Conservation (phyloP, 1,140 invertebrate species). For the Lepidostoma basale region DNA sequence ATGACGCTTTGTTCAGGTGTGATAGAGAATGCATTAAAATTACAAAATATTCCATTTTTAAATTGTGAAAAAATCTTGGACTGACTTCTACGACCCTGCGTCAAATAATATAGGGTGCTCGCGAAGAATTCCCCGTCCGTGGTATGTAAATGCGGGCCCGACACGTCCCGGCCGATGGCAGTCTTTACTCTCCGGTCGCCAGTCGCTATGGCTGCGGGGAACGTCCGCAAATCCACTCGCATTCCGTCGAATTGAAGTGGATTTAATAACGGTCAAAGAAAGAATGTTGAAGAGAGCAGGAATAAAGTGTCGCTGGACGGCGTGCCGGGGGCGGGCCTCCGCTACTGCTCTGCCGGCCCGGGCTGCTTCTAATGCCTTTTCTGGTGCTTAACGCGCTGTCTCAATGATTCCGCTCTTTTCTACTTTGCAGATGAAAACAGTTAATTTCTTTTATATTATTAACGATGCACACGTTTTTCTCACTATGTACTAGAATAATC, state of each 20-base stretch:
- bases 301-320: constrained; percentile 30
- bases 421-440: not conserved
- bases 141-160: constrained; percentile 30
- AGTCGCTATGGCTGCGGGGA: constrained; percentile 14
- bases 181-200: constrained; percentile 14
- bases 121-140: constrained; percentile 23
- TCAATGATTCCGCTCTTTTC: not conserved
- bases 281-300: constrained; percentile 37
- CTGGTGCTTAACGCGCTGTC: not conserved
- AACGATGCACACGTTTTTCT: not conserved
- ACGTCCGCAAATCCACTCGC: constrained; percentile 39
- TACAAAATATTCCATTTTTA: too few relatives aligned
- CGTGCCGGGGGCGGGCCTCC: not conserved
- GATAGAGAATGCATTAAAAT: too few relatives aligned
- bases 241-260: constrained; percentile 46
- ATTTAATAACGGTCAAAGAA: constrained; percentile 45
- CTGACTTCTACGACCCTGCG: too few relatives aligned
- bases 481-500: not conserved
- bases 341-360: not conserved
- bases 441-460: not conserved
- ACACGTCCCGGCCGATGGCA: constrained; percentile 32
- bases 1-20: too few relatives aligned
- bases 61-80: too few relatives aligned
- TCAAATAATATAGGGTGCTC: too few relatives aligned
- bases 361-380: not conserved